phyloP scores from a whole-genome alignment of 1,140 invertebrate genomes.

The Acyrthosiphon pisum region DNA sequence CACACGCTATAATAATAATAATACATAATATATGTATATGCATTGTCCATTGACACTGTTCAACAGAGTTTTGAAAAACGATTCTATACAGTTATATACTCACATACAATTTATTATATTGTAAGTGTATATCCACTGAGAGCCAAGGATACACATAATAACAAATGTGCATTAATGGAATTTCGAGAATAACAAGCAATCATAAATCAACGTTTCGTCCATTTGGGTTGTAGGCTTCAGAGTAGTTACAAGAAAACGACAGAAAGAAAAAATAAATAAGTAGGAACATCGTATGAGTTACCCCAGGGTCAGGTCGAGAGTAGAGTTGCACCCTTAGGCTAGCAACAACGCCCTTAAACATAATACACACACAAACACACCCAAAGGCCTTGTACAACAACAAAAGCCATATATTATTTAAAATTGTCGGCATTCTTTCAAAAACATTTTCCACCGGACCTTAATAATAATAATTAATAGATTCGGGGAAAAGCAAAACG shows the following conservation, averaged over 20 bases:
- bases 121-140: neutral
- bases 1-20: slow-evolving; percentile 11
- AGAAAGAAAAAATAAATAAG: slow-evolving; percentile 24
- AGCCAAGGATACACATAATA: neutral
- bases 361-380: neutral
- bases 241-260: neutral
- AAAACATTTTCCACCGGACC: slow-evolving; percentile 40
- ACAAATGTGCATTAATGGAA: slow-evolving; percentile 43
- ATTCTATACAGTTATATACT: neutral
- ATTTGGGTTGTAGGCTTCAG: neutral
- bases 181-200: slow-evolving; percentile 42
- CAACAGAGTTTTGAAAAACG: slow-evolving; percentile 1
- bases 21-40: neutral
- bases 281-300: neutral
- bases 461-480: slow-evolving; percentile 51
- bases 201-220: slow-evolving; percentile 55
- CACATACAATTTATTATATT: neutral
- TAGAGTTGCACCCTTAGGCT: slow-evolving; percentile 16
- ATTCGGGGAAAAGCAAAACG: slow-evolving; percentile 29
- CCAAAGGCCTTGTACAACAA: neutral
- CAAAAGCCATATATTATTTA: slow-evolving; percentile 50
- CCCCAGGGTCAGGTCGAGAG: slow-evolving; percentile 38
- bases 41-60: slow-evolving; percentile 15
- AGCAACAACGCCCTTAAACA: slow-evolving; percentile 30
- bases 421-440: slow-evolving; percentile 52